phyloP scores from a whole-genome alignment of 2,888 invertebrate genomes.

The Synanthedon tipuliformis region DNA sequence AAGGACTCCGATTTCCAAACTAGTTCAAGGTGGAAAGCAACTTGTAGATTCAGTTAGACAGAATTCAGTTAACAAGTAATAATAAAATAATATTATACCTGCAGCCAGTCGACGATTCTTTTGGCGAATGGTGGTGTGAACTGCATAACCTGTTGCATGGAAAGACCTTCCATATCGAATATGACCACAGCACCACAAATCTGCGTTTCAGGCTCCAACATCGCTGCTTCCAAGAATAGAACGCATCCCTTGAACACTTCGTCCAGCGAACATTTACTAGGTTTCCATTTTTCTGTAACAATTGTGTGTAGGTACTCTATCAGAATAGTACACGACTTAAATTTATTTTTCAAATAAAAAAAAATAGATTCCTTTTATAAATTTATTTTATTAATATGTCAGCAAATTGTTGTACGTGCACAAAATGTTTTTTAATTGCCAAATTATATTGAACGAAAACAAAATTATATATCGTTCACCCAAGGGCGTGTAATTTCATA shows the following conservation, averaged over 20 bases:
- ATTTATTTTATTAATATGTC: too few species aligned
- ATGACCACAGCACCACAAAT: conserved; percentile 83
- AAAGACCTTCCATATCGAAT: conserved; percentile 88
- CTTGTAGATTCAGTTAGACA: not conserved
- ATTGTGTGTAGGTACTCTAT: not conserved
- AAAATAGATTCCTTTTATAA: too few species aligned
- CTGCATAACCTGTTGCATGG: conserved; percentile 85
- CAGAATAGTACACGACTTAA: too few species aligned
- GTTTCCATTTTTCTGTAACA: conserved; percentile 82
- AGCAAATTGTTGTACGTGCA: too few species aligned
- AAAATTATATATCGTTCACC: too few species aligned
- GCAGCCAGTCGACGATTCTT: conserved; percentile 85
- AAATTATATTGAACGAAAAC: too few species aligned
- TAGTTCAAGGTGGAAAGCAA: not conserved
- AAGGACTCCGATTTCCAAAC: not conserved
- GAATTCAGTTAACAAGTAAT: not conserved
- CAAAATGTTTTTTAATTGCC: too few species aligned
- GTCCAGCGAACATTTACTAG: conserved; percentile 80
- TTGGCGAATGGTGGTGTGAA: conserved; percentile 88
- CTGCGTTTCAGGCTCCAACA: conserved; percentile 82
- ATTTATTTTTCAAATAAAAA: too few species aligned
- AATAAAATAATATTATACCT: conserved; percentile 48
- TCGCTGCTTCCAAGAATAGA: conserved; percentile 83
- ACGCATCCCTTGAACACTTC: conserved; percentile 88
- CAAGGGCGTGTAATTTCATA: too few species aligned